Percentiles rank a stretch among this genome's conserved stretches.
These are phyloP conservation scores for Drosophila ohnishii DNA, from an alignment of 1,140 invertebrate genomes.

Conservation along the genomic window DNA sequence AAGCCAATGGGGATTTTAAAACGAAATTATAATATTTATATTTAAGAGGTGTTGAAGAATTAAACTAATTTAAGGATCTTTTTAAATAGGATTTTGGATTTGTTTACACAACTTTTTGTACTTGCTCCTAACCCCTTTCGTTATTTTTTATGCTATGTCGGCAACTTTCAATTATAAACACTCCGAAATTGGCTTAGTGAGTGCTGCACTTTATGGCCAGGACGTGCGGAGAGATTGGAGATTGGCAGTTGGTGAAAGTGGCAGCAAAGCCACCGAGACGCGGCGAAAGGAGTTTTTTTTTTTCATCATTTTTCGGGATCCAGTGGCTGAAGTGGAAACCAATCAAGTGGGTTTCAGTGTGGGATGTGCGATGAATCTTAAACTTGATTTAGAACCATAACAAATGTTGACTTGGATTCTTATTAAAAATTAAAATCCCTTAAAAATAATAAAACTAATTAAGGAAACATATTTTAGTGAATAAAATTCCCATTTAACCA, in stretches of 20 bases:
- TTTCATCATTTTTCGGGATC: background rate
- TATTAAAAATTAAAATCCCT: too few species aligned
- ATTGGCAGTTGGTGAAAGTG: slow-evolving; percentile 38
- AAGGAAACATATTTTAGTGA: too few species aligned
- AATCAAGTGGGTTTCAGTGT: slow-evolving; percentile 25
- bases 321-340: slow-evolving; percentile 4
- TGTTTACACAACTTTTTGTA: background rate
- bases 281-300: background rate
- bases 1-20: background rate
- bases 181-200: slow-evolving; percentile 52
- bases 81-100: background rate
- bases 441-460: background rate
- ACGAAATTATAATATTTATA: background rate
- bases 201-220: slow-evolving; percentile 41
- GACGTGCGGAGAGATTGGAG: slow-evolving; percentile 37
- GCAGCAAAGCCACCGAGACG: slow-evolving; percentile 16
- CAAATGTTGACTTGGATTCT: background rate
- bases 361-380: slow-evolving; percentile 7
- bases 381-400: slow-evolving; percentile 15
- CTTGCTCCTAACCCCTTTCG: background rate
- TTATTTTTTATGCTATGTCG: slow-evolving; percentile 10
- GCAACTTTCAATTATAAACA: slow-evolving; percentile 58
- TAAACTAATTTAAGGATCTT: background rate
- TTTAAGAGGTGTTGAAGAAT: background rate
- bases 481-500: too few species aligned